Percentiles rank a stretch among this genome's conserved stretches.
Conservation (phyloP, 1,140 invertebrate genomes). For the Atta colombica region DNA sequence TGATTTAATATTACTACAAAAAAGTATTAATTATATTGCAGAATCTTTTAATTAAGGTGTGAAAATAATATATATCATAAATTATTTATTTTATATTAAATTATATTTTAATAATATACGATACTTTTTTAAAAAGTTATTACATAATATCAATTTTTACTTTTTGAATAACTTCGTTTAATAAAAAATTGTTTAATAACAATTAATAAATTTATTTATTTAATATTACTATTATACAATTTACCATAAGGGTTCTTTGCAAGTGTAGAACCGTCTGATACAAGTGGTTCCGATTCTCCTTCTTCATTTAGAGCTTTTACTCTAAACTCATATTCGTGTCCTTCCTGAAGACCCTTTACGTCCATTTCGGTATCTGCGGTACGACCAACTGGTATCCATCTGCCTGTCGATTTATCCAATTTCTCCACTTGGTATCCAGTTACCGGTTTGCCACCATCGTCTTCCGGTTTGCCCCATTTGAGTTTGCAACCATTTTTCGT, state of each 20-base stretch:
- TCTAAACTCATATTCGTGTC: conserved; percentile 98
- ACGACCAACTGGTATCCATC: conserved; percentile 97
- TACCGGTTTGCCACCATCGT: conserved; percentile 99
- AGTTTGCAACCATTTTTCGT: conserved; percentile 97
- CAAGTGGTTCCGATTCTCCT: conserved; percentile 98
- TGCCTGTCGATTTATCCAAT: conserved; percentile 96
- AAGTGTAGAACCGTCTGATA: conserved; percentile 93
- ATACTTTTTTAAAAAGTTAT: neutral
- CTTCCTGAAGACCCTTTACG: conserved; percentile 96
- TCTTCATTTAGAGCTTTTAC: conserved; percentile 99
- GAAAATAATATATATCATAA: neutral
- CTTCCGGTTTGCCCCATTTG: conserved; percentile 98
- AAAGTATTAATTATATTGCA: neutral
- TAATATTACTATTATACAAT: conserved; percentile 7
- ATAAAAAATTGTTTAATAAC: neutral
- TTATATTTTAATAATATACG: neutral
- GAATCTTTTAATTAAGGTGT: neutral
- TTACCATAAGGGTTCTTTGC: conserved; percentile 98
- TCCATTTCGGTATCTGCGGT: conserved; percentile 95
- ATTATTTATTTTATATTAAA: neutral
- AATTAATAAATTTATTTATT: neutral
- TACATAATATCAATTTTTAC: neutral
- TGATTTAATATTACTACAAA: neutral
- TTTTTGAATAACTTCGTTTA: neutral
- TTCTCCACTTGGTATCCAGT: conserved; percentile 99